Percentiles rank a stretch among this genome's conserved stretches.
Conservation (phyloP, 1,140 invertebrate species). For the Drosophila saltans region DNA sequence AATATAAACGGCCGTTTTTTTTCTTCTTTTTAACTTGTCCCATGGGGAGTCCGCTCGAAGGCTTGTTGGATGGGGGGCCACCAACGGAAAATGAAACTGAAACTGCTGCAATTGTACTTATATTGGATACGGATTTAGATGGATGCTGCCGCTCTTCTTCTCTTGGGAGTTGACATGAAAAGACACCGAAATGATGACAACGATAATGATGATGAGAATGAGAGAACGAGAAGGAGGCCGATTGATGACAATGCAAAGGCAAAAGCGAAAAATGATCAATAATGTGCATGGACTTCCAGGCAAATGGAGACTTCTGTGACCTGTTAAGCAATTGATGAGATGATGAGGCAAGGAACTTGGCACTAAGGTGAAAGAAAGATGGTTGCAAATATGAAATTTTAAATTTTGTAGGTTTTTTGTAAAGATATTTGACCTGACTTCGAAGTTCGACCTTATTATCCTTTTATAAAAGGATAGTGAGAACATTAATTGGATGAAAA, state of each 20-base stretch:
- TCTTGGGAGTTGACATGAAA: slow-evolving; percentile 55
- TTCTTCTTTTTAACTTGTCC: neutral
- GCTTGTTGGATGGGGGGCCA: slow-evolving; percentile 6
- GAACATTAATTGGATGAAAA: too few species aligned
- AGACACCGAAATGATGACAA: slow-evolving; percentile 44
- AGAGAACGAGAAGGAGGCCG: neutral
- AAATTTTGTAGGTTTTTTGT: too few species aligned
- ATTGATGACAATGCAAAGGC: slow-evolving; percentile 8
- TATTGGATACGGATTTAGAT: slow-evolving; percentile 76
- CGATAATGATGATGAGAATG: slow-evolving; percentile 4
- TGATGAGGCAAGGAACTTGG: neutral
- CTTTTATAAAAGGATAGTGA: too few species aligned
- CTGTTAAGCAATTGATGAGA: neutral
- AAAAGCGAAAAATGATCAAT: slow-evolving; percentile 29
- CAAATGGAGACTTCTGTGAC: neutral
- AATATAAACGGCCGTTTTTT: neutral
- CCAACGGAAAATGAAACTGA: slow-evolving; percentile 22
- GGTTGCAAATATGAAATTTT: too few species aligned
- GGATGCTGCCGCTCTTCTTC: slow-evolving; percentile 47
- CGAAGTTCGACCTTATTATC: too few species aligned
- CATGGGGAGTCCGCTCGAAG: neutral
- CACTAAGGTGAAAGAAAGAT: too few species aligned
- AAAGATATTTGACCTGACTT: too few species aligned
- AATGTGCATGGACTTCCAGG: slow-evolving; percentile 11
- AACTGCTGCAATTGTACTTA: slow-evolving; percentile 67